Percentiles rank a stretch among this genome's conserved stretches.
Evolutionary conservation across 1,140 invertebrate species (phyloP).

Genomic region (Tachypleus tridentatus): DNA sequence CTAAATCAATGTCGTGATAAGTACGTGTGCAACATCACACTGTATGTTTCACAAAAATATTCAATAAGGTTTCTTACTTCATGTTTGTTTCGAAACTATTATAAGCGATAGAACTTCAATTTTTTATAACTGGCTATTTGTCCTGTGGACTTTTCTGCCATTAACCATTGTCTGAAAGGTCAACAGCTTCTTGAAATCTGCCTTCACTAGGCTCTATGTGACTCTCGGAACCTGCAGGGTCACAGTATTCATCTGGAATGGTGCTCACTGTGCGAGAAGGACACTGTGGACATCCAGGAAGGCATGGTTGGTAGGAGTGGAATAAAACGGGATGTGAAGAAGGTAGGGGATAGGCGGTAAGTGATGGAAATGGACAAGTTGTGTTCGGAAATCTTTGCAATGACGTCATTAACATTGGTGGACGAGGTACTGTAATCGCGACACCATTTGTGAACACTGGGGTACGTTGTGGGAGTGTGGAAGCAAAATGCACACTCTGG

Average conservation of each 20-base stretch:
- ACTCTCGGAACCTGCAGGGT: background rate
- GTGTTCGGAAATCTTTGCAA: constrained; percentile 13
- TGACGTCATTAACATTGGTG: constrained; percentile 6
- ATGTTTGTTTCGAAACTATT: too few relatives aligned
- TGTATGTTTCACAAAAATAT: too few relatives aligned
- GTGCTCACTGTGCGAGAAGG: constrained; percentile 6
- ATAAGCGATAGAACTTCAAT: too few relatives aligned
- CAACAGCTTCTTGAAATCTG: constrained; percentile 13
- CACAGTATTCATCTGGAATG: background rate
- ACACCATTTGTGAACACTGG: background rate
- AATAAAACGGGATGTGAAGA: constrained; percentile 8
- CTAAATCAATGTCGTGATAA: too few relatives aligned
- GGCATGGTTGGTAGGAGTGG: constrained; percentile 9
- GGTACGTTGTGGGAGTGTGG: background rate
- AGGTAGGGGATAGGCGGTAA: constrained; percentile 2
- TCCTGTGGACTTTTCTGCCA: too few relatives aligned
- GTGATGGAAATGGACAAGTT: background rate
- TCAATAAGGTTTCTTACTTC: too few relatives aligned
- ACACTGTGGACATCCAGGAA: constrained; percentile 14
- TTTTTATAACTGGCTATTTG: too few relatives aligned
- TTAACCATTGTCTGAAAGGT: constrained; percentile 9
- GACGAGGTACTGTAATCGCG: background rate
- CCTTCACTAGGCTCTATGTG: background rate
- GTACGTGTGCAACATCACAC: too few relatives aligned
- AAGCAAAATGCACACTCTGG: background rate